A percentile compares a stretch with the other conserved stretches of the same genome.
phyloP scores from a whole-genome alignment of 2,113 vertebrate species.

The Apistogramma diplotaenia region DNA sequence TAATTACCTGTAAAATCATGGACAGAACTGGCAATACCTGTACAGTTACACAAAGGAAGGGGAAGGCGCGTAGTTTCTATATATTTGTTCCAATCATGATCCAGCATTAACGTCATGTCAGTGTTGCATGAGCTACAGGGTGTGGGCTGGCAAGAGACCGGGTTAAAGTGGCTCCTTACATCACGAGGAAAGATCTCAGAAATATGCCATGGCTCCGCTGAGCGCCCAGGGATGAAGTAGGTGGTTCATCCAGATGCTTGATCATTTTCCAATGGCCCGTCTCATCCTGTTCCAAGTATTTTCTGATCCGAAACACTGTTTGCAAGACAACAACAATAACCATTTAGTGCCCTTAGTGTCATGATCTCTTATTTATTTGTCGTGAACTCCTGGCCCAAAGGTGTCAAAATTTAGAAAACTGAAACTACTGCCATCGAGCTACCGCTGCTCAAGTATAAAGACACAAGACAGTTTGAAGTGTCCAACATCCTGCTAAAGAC shows the following conservation, averaged over 20 bases:
- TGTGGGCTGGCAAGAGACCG: slow-evolving; percentile 12
- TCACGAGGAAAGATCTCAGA: slow-evolving; percentile 25
- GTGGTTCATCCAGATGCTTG: not conserved
- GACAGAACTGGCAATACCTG: not conserved
- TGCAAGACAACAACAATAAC: not conserved
- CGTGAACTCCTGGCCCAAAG: not conserved
- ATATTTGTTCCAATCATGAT: not conserved
- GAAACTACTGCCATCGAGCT: not conserved
- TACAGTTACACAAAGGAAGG: not conserved
- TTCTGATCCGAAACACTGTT: not conserved
- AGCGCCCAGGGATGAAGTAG: slow-evolving; percentile 11
- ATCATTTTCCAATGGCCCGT: not conserved
- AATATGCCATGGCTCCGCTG: not conserved
- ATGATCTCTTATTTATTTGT: not conserved
- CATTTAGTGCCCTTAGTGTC: not conserved
- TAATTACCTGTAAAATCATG: not conserved
- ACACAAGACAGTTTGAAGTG: too few relatives aligned
- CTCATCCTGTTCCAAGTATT: not conserved
- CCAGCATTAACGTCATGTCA: not conserved
- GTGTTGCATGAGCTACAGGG: slow-evolving; percentile 3
- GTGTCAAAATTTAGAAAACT: not conserved
- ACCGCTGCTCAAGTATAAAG: too few relatives aligned
- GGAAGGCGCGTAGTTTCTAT: not conserved
- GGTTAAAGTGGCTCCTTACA: not conserved
- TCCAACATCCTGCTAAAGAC: too few relatives aligned